Evolutionary conservation across 2,113 vertebrate genomes (phyloP).

Genomic region (Numenius arquata): DNA sequence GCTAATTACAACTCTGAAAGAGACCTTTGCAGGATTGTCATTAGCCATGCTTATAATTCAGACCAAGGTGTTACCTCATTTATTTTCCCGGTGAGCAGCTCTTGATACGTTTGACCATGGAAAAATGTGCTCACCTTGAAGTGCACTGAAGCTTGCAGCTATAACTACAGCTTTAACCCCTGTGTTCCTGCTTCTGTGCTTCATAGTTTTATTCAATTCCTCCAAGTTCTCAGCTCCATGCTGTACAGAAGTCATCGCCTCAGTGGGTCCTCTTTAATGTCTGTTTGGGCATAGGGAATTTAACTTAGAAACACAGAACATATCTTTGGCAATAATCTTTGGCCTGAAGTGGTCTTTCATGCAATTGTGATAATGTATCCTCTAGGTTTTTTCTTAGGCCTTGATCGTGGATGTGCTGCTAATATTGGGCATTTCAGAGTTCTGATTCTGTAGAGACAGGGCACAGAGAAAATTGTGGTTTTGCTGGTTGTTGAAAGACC

Average conservation of each 20-base stretch:
- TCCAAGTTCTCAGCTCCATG: not conserved
- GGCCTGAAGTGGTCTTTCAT: not conserved
- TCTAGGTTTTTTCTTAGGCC: too few species aligned
- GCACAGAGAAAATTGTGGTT: rapidly evolving
- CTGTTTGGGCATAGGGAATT: not conserved
- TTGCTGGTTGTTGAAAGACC: not conserved
- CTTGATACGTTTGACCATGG: not conserved
- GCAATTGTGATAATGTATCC: not conserved
- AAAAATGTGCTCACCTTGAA: constrained; percentile 28
- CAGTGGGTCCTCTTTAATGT: not conserved
- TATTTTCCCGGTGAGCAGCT: constrained; percentile 7
- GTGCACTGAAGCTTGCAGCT: not conserved
- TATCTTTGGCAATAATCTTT: not conserved
- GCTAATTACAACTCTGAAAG: not conserved
- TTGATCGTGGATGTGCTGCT: not conserved
- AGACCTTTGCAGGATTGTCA: constrained; percentile 1
- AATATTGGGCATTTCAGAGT: not conserved
- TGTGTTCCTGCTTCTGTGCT: not conserved
- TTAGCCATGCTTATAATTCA: constrained; percentile 4
- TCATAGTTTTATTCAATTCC: not conserved
- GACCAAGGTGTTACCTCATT: constrained; percentile 6
- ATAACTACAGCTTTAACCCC: not conserved
- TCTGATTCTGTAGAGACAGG: not conserved
- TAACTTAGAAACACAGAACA: not conserved
- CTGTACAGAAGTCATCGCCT: not conserved